A percentile compares a stretch with the other conserved stretches of the same genome.
phyloP scores from a whole-genome alignment of 1,140 invertebrate species.

The Panagrolaimus sp. region DNA sequence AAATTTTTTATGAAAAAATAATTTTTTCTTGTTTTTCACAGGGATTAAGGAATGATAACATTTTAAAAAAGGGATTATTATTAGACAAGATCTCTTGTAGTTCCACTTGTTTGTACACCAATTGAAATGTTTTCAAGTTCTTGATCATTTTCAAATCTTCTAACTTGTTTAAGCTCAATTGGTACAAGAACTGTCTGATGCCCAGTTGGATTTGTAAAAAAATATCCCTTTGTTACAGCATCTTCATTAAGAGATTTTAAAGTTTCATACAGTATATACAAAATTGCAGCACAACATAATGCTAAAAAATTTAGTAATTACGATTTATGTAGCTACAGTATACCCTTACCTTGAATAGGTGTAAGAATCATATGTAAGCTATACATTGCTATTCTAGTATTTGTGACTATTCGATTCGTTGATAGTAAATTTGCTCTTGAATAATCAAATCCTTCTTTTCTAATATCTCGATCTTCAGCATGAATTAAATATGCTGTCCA shows the following conservation, averaged over 20 bases:
- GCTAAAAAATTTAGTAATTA: constrained; percentile 22
- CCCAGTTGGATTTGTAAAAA: constrained; percentile 44
- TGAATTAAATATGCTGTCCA: constrained; percentile 51
- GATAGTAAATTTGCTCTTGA: constrained; percentile 29
- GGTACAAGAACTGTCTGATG: constrained; percentile 54
- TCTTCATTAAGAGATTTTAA: constrained; percentile 31
- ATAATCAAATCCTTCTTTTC: constrained; percentile 37
- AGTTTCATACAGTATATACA: constrained; percentile 42
- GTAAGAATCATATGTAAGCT: constrained; percentile 49
- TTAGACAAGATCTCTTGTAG: constrained; percentile 11
- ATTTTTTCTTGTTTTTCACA: too few species aligned
- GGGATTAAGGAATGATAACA: too few species aligned
- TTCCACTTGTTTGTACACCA: constrained; percentile 51
- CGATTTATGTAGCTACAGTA: background rate
- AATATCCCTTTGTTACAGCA: constrained; percentile 43
- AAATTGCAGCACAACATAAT: constrained; percentile 26
- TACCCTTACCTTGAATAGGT: constrained; percentile 43
- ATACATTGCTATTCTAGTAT: constrained; percentile 55
- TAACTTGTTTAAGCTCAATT: constrained; percentile 50
- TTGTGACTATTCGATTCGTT: constrained; percentile 48
- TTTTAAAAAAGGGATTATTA: background rate
- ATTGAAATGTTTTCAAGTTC: constrained; percentile 44
- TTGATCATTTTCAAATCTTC: constrained; percentile 27
- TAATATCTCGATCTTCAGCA: constrained; percentile 44
- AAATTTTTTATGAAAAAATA: too few species aligned